phyloP scores from a whole-genome alignment of 2,113 vertebrate genomes.

The Agelaius tricolor region DNA sequence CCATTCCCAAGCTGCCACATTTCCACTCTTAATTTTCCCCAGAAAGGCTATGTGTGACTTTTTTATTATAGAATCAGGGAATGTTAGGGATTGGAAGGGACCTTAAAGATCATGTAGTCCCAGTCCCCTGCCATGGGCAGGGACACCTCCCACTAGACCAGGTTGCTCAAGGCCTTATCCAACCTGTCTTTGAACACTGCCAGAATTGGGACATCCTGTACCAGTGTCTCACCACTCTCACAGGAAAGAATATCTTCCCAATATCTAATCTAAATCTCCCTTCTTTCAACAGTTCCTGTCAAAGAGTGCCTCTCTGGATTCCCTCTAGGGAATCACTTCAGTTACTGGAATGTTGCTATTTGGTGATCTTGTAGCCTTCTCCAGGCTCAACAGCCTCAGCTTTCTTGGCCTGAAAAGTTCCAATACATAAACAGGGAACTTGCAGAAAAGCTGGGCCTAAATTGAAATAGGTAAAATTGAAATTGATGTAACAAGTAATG shows the following conservation, averaged over 20 bases:
- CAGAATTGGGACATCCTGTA: not conserved
- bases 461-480: not conserved
- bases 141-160: not conserved
- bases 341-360: not conserved
- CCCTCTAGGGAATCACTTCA: not conserved
- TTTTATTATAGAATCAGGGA: not conserved
- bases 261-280: not conserved
- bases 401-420: not conserved
- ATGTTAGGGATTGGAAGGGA: not conserved
- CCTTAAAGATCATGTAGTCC: not conserved
- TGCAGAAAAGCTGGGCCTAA: not conserved
- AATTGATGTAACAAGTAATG: not conserved
- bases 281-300: not conserved
- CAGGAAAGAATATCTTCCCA: not conserved
- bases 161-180: not conserved
- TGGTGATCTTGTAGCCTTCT: not conserved
- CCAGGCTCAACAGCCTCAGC: not conserved
- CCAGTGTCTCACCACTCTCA: not conserved
- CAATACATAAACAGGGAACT: not conserved
- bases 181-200: not conserved
- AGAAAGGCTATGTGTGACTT: not conserved
- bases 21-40: not conserved
- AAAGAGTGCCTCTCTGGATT: not conserved
- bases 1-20: not conserved
- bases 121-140: not conserved